Evolutionary conservation across 2,797 vertebrate species (phyloP).

Genomic region (Enteromius viviparus): DNA sequence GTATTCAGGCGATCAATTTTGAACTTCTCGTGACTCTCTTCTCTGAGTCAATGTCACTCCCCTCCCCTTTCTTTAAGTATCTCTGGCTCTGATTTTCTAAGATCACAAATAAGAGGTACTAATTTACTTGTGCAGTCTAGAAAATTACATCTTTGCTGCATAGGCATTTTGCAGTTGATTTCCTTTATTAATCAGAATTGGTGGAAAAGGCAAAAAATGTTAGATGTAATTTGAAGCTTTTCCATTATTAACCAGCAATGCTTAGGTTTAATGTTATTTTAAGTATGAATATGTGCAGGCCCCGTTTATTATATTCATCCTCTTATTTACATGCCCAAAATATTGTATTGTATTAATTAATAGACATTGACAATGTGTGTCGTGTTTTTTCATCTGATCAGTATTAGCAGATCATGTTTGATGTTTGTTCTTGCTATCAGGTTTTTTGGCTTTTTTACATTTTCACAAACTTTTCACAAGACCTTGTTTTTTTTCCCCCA

Average conservation of each 20-base stretch:
- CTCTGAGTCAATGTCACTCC: constrained; percentile 29
- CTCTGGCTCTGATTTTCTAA: constrained; percentile 8
- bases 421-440: neutral
- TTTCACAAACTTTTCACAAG: neutral
- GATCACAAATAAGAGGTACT: neutral
- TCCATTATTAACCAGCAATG: neutral
- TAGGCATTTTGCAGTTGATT: neutral
- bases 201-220: neutral
- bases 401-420: neutral
- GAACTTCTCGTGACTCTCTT: neutral
- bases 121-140: constrained; percentile 15
- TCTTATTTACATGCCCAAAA: neutral
- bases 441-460: neutral
- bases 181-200: neutral
- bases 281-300: neutral
- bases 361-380: neutral
- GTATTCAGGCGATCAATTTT: constrained; percentile 13
- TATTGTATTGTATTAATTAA: neutral
- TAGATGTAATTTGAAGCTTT: neutral
- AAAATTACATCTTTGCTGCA: neutral
- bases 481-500: no score
- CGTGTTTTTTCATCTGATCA: neutral
- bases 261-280: neutral
- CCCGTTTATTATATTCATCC: neutral
- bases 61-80: constrained; percentile 30